phyloP scores from a whole-genome alignment of 2,888 invertebrate genomes.

The Eristalinus aeneus region DNA sequence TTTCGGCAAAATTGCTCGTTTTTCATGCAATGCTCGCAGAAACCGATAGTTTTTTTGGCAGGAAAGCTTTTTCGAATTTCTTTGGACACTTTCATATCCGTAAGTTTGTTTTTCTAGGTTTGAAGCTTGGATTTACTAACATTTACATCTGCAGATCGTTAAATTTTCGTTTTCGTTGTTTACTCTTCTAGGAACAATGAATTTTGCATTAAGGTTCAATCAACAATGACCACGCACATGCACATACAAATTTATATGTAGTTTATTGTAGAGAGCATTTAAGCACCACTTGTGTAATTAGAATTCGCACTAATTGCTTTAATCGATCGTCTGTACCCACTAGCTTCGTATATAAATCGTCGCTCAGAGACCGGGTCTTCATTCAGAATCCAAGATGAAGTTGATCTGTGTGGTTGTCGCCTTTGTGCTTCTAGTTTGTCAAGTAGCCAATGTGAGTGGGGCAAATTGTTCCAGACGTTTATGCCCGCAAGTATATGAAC shows the following conservation, averaged over 20 bases:
- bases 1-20: conserved; percentile 72
- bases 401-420: background rate
- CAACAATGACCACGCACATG: no score
- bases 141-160: conserved; percentile 72
- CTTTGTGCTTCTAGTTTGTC: background rate
- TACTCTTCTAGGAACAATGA: conserved; percentile 75
- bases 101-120: no score
- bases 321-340: no score
- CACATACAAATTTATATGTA: no score
- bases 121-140: no score
- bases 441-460: background rate
- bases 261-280: no score
- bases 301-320: no score
- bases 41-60: conserved; percentile 74
- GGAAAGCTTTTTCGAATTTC: conserved; percentile 73
- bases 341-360: no score
- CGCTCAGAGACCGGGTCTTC: no score
- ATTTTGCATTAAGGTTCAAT: conserved; percentile 69
- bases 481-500: background rate
- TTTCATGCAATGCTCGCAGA: conserved; percentile 74
- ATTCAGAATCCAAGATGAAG: background rate
- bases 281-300: no score
- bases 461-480: background rate
- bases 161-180: conserved; percentile 76
- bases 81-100: no score